Evolutionary conservation across 2,797 vertebrate species (phyloP), one percentile per base, ranked within the genome.

Genomic region (Neopelma chrysocephalum): DNA sequence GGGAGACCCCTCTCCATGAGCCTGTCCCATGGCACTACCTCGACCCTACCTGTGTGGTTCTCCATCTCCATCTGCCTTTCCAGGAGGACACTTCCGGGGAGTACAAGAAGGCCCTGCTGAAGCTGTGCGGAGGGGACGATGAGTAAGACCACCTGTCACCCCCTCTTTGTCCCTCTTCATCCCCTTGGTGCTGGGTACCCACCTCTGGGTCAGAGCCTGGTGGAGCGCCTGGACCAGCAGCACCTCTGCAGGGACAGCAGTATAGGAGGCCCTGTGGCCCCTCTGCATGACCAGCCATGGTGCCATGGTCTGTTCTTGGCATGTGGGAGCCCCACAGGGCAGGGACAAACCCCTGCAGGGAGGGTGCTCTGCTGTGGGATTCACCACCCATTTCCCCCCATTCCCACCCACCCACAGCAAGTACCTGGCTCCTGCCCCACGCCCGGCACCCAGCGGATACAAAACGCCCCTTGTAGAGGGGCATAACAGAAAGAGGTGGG

Each of bases 61-160:
- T 96, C 80, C 43, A 64, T 58, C 42, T 82, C 42, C 15, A 4
- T 89, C 25, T 88, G 8, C 94, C 64, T 75, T 89, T 97, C 58
- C 95, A 99, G 99, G 99, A 99, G 42, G 99, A 99, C 95, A 99
- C 99, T 3, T 99, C 99, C 1, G 99, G 99, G 11, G 99, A 99
- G 69, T 99, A 99, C 97, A 99, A 99, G 97, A 98, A 98, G 97
- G 98, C 99, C 14, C 97, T 99, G 92, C 98, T 99, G 57, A 99
- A 99, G 85, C 98, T 99, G 57, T 99, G 99, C 1, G 99, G 99
- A 85, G 99, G 99, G 86, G 99, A 99, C 1, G 99, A 99, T 78
- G 99, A 99, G 99, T 99, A 98, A 98, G 99, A 98, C 19, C 2
- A 0, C 42, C 16, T 20, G 14, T 42, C 42, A 45, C 29, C 45